Base-by-base conservation (phyloP, 2,797 vertebrate species). In the Hoplostethus atlanticus region DNA sequence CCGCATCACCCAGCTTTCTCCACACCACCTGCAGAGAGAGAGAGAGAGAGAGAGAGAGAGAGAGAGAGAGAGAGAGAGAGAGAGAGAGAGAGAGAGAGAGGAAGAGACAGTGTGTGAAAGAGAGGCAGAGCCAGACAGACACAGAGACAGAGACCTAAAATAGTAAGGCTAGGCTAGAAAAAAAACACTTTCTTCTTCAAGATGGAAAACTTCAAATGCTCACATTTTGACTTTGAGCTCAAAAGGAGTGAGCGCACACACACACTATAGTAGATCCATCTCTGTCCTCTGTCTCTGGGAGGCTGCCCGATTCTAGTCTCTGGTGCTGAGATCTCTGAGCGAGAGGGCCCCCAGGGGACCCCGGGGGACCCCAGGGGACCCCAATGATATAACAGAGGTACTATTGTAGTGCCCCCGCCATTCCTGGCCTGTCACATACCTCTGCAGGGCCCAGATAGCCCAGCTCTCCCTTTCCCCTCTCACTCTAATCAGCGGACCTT, bases 1-100 rank as follows among this genome's bases (percentile, higher is more conserved):
- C 96, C 0, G 97, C 97, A 25, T 99, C 97, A 1, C 97, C 97
- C 87, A 99, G 94, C 84, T 99, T 99, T 76, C 98, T 91, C 98
- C 97, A 99, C 90, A 99, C 98, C 90, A 99, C 98, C 98, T 99
- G 93, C 36, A 47, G 42, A 58, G n/a, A 50, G 52, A 59, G 57
- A 59, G 52, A 58, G 46, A 64, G 30, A 60, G 44, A 62, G 73
- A 71, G 64, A 77, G 28, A 57, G 17, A 74, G 58, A 65, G 46
- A 31, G 6, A 53, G 64, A 40, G 34, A 15, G 44, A 66, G 59
- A 83, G 70, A 59, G 51, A 15, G 31, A 38, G 71, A 15, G 57
- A 42, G 53, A 64, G 77, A 56, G 46, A 25, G 17, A 25, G 17
- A 21, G 16, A 15, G 11, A 25, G 17, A 15, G 3, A 51, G 21